Conservation (phyloP, 2,888 invertebrate genomes). For the Apomyelois bistriatella region DNA sequence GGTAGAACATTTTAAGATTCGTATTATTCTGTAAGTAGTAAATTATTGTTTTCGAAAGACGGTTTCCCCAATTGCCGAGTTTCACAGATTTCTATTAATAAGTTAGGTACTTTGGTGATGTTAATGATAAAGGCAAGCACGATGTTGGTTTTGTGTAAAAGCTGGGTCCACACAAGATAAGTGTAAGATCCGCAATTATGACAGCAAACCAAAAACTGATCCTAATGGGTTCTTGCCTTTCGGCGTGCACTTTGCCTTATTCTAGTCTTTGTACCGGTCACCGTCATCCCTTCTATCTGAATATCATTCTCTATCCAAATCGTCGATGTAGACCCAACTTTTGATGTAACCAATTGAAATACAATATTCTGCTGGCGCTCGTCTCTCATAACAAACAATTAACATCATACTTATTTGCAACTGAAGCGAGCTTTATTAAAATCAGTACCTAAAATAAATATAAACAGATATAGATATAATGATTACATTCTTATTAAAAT, state of each 20-base stretch:
- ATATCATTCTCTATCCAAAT: too few relatives aligned
- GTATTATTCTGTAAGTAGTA: constrained; percentile 30
- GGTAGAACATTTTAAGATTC: constrained; percentile 38
- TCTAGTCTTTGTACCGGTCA: too few relatives aligned
- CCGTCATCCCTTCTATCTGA: too few relatives aligned
- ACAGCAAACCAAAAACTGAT: too few relatives aligned
- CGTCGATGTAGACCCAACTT: too few relatives aligned
- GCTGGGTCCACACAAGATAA: background rate
- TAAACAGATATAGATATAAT: background rate
- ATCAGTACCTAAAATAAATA: background rate
- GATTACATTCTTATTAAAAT: background rate
- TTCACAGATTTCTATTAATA: constrained; percentile 8
- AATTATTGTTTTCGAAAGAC: constrained; percentile 21
- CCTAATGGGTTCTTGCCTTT: too few relatives aligned
- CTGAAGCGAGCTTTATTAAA: background rate
- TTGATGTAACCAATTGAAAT: background rate
- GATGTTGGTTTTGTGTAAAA: background rate
- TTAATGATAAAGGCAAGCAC: constrained; percentile 17
- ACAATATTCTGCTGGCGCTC: background rate
- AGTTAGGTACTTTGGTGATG: constrained; percentile 27
- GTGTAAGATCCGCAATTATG: too few relatives aligned
- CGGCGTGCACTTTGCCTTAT: too few relatives aligned
- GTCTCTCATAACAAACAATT: background rate
- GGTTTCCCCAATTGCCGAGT: constrained; percentile 16
- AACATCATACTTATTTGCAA: background rate